These are phyloP conservation scores for Petrophora chlorosata DNA, from an alignment of 2,888 invertebrate species.

Conservation along the genomic window DNA sequence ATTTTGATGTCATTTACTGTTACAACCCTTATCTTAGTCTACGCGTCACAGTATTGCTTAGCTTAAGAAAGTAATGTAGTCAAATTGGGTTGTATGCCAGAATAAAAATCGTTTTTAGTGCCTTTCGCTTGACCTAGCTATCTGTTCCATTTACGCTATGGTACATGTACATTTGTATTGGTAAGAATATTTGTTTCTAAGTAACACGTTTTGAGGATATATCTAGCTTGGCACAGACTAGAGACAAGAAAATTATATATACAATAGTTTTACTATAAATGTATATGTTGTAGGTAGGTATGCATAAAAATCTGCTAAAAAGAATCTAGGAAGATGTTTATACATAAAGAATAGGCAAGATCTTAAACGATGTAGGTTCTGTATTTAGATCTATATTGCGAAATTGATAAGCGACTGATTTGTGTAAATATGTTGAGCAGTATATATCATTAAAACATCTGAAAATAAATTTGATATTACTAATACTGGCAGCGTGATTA, in stretches of 20 bases:
- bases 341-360: too few relatives aligned
- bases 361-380: too few relatives aligned
- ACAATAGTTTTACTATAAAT: not conserved
- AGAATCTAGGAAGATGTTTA: too few relatives aligned
- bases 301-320: too few relatives aligned
- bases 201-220: not conserved
- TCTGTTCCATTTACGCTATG: not conserved
- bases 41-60: slow-evolving; percentile 15
- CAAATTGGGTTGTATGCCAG: slow-evolving; percentile 10
- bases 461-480: too few relatives aligned
- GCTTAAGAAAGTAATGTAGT: slow-evolving; percentile 10
- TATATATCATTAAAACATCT: too few relatives aligned
- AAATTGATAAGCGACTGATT: too few relatives aligned
- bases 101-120: slow-evolving; percentile 28
- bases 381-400: too few relatives aligned
- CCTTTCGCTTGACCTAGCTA: slow-evolving; percentile 29
- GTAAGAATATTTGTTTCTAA: not conserved
- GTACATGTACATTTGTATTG: not conserved
- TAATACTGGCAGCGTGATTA: too few relatives aligned
- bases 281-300: too few relatives aligned
- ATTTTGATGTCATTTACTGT: slow-evolving; percentile 8
- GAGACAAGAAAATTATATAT: not conserved
- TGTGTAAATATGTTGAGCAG: too few relatives aligned
- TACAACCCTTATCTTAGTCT: slow-evolving; percentile 1
- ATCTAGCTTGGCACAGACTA: not conserved